Base-by-base conservation (phyloP, 2,888 invertebrate species). In the Eulithis testata region DNA sequence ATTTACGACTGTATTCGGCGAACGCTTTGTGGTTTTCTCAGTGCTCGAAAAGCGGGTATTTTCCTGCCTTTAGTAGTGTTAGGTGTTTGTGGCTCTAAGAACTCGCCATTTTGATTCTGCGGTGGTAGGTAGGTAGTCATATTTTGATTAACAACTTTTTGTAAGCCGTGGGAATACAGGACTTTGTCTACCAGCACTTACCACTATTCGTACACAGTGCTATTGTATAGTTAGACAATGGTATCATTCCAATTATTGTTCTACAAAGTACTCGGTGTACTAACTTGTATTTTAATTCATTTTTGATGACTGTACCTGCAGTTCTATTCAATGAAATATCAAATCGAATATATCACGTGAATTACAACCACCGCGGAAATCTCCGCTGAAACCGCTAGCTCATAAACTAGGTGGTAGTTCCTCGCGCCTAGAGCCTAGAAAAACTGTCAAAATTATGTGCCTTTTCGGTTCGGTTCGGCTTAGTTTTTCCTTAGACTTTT, bases 141-240 rank as follows among this genome's bases (percentile, higher is more conserved):
- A 63, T 53, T 49, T 63, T 66, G 44, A 66, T 62, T 63, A 54
- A 45, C 58, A 43, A 63, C 52, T 69, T 60, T 61, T 70, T 64
- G 47, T 58, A 43, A 45, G 65, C 64, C 73, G 73, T 73, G 73
- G 61, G 73, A 73, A 73, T 44, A 14, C 57, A 66, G 70, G 66
- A 69, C 58, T 66, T 63, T 51, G 31, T 54, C 37, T 58, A 40
- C 11, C 43, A 27, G n/a, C 21, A 37, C 36, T 40, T 63, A 51
- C 58, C 50, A 55, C 57, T 56, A 64, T 71, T 73, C 72, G 73
- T 67, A 70, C 69, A 62, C 69, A 62, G 70, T 67, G 62, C 64
- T 37, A 75, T 76, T 77, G 75, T 76, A 40, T 40, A 65, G 52
- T 62, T 63, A 65, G 73, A 79, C 76, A 79, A 77, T 77, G 73